phyloP scores from a whole-genome alignment of 2,797 vertebrate genomes.

The Tiaroga cobitis region DNA sequence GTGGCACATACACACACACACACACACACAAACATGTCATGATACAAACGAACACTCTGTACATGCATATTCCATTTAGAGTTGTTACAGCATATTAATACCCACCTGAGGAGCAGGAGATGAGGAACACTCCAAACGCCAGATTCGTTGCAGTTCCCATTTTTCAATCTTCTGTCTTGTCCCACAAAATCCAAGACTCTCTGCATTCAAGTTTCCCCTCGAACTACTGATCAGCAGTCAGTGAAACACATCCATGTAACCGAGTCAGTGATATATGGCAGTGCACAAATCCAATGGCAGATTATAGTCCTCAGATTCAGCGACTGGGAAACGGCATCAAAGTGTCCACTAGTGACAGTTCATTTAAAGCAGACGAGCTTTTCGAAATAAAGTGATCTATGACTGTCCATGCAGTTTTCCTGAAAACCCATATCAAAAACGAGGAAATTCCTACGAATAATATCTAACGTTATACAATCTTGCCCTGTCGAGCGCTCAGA shows the following conservation, averaged over 20 bases:
- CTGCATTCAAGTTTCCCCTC: constrained; percentile 41
- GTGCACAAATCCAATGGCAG: constrained; percentile 37
- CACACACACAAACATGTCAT: not conserved
- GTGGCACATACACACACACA: not conserved
- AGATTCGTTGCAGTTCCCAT: constrained; percentile 94
- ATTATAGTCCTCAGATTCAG: constrained; percentile 18
- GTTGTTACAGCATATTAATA: constrained; percentile 12
- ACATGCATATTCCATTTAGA: not conserved
- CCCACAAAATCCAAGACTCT: constrained; percentile 57
- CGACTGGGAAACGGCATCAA: constrained; percentile 13
- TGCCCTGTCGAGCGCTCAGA: constrained; percentile 37
- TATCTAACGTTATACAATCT: constrained; percentile 10
- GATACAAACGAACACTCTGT: not conserved
- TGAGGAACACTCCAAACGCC: constrained; percentile 91
- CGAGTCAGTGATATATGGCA: constrained; percentile 28
- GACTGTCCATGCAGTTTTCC: not conserved
- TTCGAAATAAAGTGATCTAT: constrained; percentile 7
- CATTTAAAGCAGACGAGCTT: not conserved
- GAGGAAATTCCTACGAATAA: constrained; percentile 27
- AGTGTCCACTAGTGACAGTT: constrained; percentile 29
- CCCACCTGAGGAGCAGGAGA: constrained; percentile 95
- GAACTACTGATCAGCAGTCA: constrained; percentile 24
- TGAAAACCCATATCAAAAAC: constrained; percentile 15
- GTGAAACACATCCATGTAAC: constrained; percentile 51
- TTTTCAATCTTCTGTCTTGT: constrained; percentile 51